phyloP scores from a whole-genome alignment of 92 coral and sea anemone species.

The Zoanthus gigantus region DNA sequence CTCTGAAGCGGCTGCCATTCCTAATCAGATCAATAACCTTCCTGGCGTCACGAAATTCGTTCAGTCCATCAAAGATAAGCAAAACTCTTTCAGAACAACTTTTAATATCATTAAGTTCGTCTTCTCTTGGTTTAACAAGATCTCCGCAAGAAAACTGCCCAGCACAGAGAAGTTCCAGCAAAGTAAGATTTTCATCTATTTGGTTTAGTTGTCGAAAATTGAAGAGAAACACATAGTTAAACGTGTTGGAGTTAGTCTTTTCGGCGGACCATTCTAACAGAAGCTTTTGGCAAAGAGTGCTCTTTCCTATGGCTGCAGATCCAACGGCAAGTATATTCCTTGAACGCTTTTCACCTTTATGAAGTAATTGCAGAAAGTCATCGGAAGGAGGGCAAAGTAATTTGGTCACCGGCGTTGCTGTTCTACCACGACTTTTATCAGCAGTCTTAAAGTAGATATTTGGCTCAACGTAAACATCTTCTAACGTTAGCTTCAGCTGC shows the following conservation, averaged over 20 bases:
- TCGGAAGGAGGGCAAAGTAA: conserved; percentile 4
- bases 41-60: conserved; percentile 25
- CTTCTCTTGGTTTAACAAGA: conserved; percentile 41
- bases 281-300: conserved; percentile 41
- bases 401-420: background rate
- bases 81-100: conserved; percentile 26
- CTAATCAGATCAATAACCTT: conserved; percentile 36
- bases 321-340: conserved; percentile 28
- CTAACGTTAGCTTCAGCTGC: conserved; percentile 36
- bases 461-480: conserved; percentile 36
- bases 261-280: conserved; percentile 32
- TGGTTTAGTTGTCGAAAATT: conserved; percentile 42
- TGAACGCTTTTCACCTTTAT: background rate
- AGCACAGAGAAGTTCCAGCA: conserved; percentile 39
- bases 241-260: background rate
- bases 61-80: conserved; percentile 41
- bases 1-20: conserved; percentile 50
- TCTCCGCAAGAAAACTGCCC: conserved; percentile 45
- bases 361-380: conserved; percentile 13
- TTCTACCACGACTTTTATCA: conserved; percentile 13
- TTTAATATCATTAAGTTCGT: conserved; percentile 37
- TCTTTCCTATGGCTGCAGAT: conserved; percentile 37
- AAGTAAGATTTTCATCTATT: conserved; percentile 18
- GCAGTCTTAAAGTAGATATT: conserved; percentile 34
- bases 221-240: conserved; percentile 29